phyloP scores from a whole-genome alignment of 2,888 invertebrate genomes.

The Watsonalla binaria region DNA sequence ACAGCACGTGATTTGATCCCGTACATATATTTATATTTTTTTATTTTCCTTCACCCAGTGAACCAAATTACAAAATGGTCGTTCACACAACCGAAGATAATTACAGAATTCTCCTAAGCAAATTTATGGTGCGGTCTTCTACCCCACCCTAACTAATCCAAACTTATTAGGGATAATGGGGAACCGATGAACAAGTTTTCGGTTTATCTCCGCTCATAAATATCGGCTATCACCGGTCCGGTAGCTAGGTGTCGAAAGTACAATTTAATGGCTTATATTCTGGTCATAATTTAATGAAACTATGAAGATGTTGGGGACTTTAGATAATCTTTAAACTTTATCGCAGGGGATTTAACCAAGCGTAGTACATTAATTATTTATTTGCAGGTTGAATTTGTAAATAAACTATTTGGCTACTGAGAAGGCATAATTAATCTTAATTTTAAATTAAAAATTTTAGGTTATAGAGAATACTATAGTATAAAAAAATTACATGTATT shows the following conservation, averaged over 20 bases:
- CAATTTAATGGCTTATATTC: constrained; percentile 57
- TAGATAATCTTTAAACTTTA: constrained; percentile 37
- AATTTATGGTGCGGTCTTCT: constrained; percentile 62
- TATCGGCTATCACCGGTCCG: constrained; percentile 49
- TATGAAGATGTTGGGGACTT: constrained; percentile 24
- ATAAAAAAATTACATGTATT: too few relatives aligned
- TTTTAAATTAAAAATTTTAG: too few relatives aligned
- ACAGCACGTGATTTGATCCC: too few relatives aligned
- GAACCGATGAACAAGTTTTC: constrained; percentile 71
- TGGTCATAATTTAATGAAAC: constrained; percentile 40
- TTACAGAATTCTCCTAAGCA: constrained; percentile 62
- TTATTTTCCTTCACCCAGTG: constrained; percentile 6
- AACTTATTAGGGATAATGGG: constrained; percentile 77
- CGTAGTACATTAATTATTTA: too few relatives aligned
- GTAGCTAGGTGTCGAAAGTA: constrained; percentile 62
- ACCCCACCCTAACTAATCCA: constrained; percentile 68
- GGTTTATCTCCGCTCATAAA: constrained; percentile 68
- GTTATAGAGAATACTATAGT: too few relatives aligned
- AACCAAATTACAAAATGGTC: constrained; percentile 12
- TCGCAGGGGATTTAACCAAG: constrained; percentile 11
- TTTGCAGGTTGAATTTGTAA: too few relatives aligned
- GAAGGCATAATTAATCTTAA: too few relatives aligned
- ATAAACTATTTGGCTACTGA: too few relatives aligned
- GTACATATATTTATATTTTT: not conserved
- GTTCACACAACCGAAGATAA: constrained; percentile 36